phyloP scores from a whole-genome alignment of 2,888 invertebrate species.

The Allophyes oxyacanthae region DNA sequence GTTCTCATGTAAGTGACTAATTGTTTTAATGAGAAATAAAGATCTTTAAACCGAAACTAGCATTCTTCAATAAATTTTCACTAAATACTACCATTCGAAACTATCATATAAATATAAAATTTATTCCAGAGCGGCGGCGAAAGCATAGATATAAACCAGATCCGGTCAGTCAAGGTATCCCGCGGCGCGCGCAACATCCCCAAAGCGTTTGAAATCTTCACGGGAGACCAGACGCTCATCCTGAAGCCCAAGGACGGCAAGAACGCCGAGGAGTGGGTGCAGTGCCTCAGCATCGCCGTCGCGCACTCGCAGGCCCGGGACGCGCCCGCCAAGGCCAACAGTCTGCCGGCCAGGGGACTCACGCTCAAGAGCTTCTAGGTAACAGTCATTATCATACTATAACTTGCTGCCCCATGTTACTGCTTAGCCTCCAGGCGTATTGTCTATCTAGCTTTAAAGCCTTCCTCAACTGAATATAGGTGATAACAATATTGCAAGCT shows the following conservation, averaged over 20 bases:
- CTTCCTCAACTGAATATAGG: too few species aligned
- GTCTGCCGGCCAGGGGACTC: constrained; percentile 84
- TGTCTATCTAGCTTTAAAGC: too few species aligned
- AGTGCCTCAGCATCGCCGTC: constrained; percentile 97
- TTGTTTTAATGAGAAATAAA: too few species aligned
- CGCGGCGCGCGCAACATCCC: constrained; percentile 97
- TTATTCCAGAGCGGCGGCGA: constrained; percentile 93
- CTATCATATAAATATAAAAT: too few species aligned
- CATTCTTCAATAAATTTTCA: too few species aligned
- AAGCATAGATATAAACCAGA: constrained; percentile 97
- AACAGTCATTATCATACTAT: background rate
- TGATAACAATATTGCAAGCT: too few species aligned
- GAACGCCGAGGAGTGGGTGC: constrained; percentile 98
- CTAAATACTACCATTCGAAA: too few species aligned
- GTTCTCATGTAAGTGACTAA: too few species aligned
- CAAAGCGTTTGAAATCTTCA: constrained; percentile 99
- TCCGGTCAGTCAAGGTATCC: constrained; percentile 98
- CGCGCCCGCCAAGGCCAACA: constrained; percentile 85
- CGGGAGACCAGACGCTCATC: constrained; percentile 96
- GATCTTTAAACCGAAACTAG: too few species aligned
- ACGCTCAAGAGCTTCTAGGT: constrained; percentile 83
- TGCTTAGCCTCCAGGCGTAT: too few species aligned
- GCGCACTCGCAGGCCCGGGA: constrained; percentile 94
- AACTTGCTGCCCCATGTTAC: too few species aligned
- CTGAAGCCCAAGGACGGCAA: constrained; percentile 98